These are phyloP conservation scores for Micropoecilia bifurca DNA, from an alignment of 2,797 vertebrate genomes.

Conservation along the genomic window DNA sequence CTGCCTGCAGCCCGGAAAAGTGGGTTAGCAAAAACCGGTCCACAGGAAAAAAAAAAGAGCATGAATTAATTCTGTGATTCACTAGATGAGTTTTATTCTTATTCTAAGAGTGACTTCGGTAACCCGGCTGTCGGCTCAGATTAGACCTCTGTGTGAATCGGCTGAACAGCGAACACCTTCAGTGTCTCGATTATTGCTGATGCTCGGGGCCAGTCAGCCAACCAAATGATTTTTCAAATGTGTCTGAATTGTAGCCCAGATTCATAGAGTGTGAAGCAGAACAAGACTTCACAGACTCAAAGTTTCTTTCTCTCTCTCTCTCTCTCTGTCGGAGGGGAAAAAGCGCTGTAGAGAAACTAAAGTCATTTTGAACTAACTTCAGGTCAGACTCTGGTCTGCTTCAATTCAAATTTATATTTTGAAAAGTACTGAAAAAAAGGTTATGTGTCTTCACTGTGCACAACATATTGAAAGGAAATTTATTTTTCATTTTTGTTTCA, in stretches of 20 bases:
- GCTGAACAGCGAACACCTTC: slow-evolving; percentile 19
- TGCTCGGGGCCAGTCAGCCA: slow-evolving; percentile 13
- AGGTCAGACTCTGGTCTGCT: slow-evolving; percentile 1
- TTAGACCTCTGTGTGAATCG: slow-evolving; percentile 24
- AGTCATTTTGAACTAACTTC: slow-evolving; percentile 12
- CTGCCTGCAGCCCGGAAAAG: slow-evolving; percentile 33
- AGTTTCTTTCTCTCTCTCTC: too few relatives aligned
- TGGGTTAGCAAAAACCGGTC: slow-evolving; percentile 37
- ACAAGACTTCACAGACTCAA: slow-evolving; percentile 32
- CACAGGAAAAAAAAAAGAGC: slow-evolving; percentile 1
- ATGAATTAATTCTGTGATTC: slow-evolving; percentile 39
- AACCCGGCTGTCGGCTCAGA: slow-evolving; percentile 33
- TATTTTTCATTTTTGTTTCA: background rate
- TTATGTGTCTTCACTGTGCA: background rate
- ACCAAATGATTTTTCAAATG: slow-evolving; percentile 24
- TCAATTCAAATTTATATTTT: background rate
- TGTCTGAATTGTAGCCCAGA: slow-evolving; percentile 32
- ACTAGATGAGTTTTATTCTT: slow-evolving; percentile 40
- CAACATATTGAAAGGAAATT: background rate
- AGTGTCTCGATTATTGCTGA: slow-evolving; percentile 21
- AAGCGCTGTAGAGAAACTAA: background rate
- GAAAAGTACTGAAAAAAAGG: background rate
- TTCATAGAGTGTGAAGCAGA: slow-evolving; percentile 33
- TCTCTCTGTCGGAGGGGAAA: slow-evolving; percentile 11
- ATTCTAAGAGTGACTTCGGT: slow-evolving; percentile 30